Evolutionary conservation across 2,113 vertebrate species (phyloP).

Genomic region (Tricholaema leucomelas): DNA sequence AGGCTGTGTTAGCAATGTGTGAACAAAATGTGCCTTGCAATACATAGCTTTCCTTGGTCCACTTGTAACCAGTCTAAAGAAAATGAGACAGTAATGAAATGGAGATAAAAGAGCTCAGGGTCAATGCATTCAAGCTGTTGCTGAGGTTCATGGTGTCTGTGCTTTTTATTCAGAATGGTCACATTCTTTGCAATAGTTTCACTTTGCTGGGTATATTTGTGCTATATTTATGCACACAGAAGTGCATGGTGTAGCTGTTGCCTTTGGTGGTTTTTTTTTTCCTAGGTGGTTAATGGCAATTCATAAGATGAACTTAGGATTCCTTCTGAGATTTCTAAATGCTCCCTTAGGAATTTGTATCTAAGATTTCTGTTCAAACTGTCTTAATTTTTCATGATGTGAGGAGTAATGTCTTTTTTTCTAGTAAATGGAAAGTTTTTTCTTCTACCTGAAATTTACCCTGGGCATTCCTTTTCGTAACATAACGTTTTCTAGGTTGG

Average conservation of each 20-base stretch:
- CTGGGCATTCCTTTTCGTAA: background rate
- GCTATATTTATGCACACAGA: background rate
- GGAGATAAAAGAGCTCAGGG: background rate
- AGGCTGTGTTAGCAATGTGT: background rate
- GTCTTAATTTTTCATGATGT: background rate
- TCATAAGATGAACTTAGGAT: background rate
- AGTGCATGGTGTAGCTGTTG: fast-evolving
- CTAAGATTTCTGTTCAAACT: background rate
- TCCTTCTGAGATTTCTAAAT: background rate
- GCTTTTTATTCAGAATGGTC: background rate
- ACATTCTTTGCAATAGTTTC: background rate
- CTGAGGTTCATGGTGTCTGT: background rate
- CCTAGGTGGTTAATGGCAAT: background rate
- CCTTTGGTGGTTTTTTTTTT: fast-evolving
- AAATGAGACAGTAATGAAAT: background rate
- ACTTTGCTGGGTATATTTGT: fast-evolving
- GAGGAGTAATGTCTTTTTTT: background rate
- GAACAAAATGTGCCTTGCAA: background rate
- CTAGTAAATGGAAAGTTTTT: background rate
- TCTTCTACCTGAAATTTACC: background rate
- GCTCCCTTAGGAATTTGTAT: background rate
- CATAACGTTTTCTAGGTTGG: background rate
- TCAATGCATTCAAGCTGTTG: background rate
- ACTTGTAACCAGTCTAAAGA: background rate
- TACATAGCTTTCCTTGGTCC: background rate